Base-by-base conservation (phyloP, 2,888 invertebrate species). In the Oscheius sp. region DNA sequence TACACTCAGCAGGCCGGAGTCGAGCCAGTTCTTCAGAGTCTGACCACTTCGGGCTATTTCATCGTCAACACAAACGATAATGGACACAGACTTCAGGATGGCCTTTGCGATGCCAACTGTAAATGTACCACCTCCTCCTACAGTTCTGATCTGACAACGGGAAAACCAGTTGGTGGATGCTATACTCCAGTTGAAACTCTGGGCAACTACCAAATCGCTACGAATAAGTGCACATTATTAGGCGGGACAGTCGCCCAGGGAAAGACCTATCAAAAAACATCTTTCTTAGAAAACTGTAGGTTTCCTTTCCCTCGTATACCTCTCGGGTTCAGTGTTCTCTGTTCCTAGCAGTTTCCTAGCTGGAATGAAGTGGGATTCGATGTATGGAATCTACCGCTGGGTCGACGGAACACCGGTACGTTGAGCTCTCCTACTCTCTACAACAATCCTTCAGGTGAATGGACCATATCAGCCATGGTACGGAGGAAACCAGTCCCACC, bases 401-500 rank as follows among this genome's bases (percentile, higher is more conserved):
- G 48, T 33, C 11, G 70, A 70, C 37, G 70, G 70, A 32, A 50
- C 48, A 37, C 33, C 58, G 21, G 70, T 70, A 21, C 21, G 9
- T 42, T 13, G 9, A 60, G 21, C 21, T 21, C 21, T 32, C 10
- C 13, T 32, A 3, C 42, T n/a, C 13, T 13, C 0, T 33, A 2
- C 2, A 60, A 33, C 5, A 11, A 35, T 35, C 33, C 21, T 65
- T 48, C 4, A 65, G 65, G n/a, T 65, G 32, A 50, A 42, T 32
- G 53, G 72, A 3, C 21, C 51, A 1, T 72, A 72, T 35, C 63
- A 60, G 21, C 72, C 72, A 4, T 72, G 72, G 72, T 62, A 37
- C n/a, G 13, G 13, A 21, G 21, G 21, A 2, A 53, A 62, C n/a
- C 9, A 33, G 1, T 33, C 72, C 21, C 63, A 60, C n/a, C 48